Evolutionary conservation across 64 coral and sea anemone species (phyloP).

Genomic region (Actinia tenebrosa): DNA sequence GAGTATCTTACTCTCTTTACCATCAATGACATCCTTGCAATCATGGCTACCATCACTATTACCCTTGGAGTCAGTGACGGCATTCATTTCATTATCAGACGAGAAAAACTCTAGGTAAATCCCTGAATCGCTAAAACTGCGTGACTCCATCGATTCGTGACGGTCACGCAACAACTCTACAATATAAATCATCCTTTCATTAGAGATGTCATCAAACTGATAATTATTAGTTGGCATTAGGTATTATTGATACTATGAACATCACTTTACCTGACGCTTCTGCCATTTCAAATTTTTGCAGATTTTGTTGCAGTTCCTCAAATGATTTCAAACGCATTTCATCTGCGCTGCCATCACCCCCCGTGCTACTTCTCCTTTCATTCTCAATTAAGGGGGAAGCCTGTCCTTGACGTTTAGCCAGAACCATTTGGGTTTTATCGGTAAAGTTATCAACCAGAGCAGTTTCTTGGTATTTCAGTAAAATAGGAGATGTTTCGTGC

Average conservation of each 20-base stretch:
- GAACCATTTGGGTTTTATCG: background rate
- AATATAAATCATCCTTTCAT: background rate
- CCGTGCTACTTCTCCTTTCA: background rate
- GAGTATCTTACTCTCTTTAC: too few species aligned
- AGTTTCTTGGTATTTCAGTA: background rate
- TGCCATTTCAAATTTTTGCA: background rate
- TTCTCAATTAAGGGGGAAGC: background rate
- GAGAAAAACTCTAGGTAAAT: conserved; percentile 39
- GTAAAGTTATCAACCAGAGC: background rate
- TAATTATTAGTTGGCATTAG: background rate
- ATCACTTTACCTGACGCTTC: background rate
- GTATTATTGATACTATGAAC: background rate
- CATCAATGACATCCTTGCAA: background rate
- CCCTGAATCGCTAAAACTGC: conserved; percentile 45
- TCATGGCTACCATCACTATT: background rate
- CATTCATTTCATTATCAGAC: conserved; percentile 10
- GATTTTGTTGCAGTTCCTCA: background rate
- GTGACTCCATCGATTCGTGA: background rate
- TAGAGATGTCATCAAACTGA: background rate
- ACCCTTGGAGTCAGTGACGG: background rate
- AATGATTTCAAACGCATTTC: background rate
- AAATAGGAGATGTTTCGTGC: background rate
- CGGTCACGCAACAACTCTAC: background rate
- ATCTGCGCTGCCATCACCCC: background rate
- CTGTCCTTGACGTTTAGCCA: background rate